phyloP scores from a whole-genome alignment of 2,113 vertebrate genomes.

The Ptilonorhynchus violaceus region DNA sequence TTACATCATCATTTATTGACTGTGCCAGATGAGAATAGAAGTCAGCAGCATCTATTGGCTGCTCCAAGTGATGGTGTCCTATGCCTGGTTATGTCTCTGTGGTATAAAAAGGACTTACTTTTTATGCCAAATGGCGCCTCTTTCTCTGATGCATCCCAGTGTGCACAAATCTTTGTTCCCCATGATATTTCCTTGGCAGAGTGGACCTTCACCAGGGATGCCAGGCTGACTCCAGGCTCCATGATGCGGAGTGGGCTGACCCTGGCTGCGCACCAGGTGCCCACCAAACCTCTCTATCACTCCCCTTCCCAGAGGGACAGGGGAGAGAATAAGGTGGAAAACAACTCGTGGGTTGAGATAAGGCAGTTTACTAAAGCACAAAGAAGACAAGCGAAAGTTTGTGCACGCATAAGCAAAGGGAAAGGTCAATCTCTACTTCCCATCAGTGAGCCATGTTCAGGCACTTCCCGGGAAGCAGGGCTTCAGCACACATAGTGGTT shows the following conservation, averaged over 20 bases:
- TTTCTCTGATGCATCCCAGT: neutral
- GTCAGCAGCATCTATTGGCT: neutral
- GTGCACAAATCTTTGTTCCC: neutral
- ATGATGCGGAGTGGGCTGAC: fast-evolving
- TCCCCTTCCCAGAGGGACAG: neutral
- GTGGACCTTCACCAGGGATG: fast-evolving
- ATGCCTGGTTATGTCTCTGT: neutral
- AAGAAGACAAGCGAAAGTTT: neutral
- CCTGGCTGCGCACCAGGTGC: fast-evolving
- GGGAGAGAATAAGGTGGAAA: neutral
- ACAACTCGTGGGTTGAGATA: neutral
- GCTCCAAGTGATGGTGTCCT: neutral
- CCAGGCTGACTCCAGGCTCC: neutral
- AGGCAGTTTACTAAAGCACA: neutral
- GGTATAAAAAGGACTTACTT: neutral
- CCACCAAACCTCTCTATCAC: fast-evolving
- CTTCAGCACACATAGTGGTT: fast-evolving
- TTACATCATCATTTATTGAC: neutral
- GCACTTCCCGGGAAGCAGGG: neutral
- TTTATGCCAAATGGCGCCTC: neutral
- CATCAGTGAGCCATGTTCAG: fast-evolving
- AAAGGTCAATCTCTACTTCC: neutral
- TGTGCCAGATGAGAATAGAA: neutral
- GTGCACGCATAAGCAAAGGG: fast-evolving
- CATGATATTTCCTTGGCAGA: neutral